Conservation (phyloP, 2,888 invertebrate species). For the Eumerus sabulonum region DNA sequence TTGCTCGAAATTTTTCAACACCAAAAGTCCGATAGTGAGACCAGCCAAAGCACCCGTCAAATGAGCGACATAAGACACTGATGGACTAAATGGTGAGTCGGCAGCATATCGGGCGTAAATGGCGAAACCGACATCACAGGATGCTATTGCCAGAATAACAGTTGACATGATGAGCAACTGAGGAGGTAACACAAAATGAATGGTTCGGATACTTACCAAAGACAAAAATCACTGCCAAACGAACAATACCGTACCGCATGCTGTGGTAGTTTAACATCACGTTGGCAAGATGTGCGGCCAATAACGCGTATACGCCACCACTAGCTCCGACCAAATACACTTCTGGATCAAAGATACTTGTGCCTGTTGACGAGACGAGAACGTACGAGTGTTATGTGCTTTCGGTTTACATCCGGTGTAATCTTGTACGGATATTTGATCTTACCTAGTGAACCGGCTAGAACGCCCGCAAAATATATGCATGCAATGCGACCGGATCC, state of each 20-base stretch:
- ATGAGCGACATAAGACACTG: slow-evolving; percentile 97
- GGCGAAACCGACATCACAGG: slow-evolving; percentile 96
- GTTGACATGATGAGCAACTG: too few relatives aligned
- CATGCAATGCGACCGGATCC: slow-evolving; percentile 93
- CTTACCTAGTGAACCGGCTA: slow-evolving; percentile 86
- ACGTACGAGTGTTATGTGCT: neutral
- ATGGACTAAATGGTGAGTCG: slow-evolving; percentile 81
- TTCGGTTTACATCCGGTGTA: slow-evolving; percentile 6
- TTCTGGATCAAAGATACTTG: slow-evolving; percentile 95
- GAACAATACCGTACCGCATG: slow-evolving; percentile 95
- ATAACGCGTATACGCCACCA: slow-evolving; percentile 97
- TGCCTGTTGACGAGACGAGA: slow-evolving; percentile 82
- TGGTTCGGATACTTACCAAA: slow-evolving; percentile 87
- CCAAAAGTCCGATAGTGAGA: slow-evolving; percentile 94
- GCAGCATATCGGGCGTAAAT: slow-evolving; percentile 94
- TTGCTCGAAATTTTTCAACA: slow-evolving; percentile 97
- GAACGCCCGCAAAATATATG: slow-evolving; percentile 95
- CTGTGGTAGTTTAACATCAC: slow-evolving; percentile 96
- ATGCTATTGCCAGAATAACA: slow-evolving; percentile 80
- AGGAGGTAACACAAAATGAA: too few relatives aligned
- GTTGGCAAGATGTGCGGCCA: slow-evolving; percentile 97
- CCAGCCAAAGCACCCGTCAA: slow-evolving; percentile 96
- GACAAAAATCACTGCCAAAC: slow-evolving; percentile 93
- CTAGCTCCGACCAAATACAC: slow-evolving; percentile 97
- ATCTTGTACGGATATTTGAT: slow-evolving; percentile 24